These are phyloP conservation scores for Hemicrepidius hirtus DNA, from an alignment of 2,888 invertebrate species.

Conservation along the genomic window DNA sequence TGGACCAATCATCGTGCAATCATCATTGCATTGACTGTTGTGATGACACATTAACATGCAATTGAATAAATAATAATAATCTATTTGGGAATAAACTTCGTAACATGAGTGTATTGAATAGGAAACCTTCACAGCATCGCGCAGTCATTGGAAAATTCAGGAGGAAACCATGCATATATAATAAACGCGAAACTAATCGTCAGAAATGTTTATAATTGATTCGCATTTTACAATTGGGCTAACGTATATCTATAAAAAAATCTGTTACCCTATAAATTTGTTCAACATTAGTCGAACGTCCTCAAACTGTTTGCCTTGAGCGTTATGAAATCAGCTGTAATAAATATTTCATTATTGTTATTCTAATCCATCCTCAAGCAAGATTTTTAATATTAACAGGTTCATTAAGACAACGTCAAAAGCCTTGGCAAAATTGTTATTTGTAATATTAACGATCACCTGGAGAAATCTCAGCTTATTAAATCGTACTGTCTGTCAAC, in stretches of 20 bases:
- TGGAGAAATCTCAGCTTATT: too few relatives aligned
- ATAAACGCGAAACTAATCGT: background rate
- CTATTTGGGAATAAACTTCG: background rate
- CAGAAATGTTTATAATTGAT: background rate
- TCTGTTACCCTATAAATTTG: conserved; percentile 23
- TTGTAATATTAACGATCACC: background rate
- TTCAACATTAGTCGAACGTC: conserved; percentile 24
- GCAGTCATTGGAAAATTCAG: conserved; percentile 10
- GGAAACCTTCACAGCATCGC: background rate
- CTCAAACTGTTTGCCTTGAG: conserved; percentile 2
- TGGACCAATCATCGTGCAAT: too few relatives aligned
- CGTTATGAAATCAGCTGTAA: conserved; percentile 4
- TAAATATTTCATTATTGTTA: conserved; percentile 10
- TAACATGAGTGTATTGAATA: background rate
- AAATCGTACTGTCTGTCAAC: too few relatives aligned
- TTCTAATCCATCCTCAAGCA: conserved; percentile 15
- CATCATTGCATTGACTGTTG: too few relatives aligned
- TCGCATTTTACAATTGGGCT: too few relatives aligned
- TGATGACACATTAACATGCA: too few relatives aligned
- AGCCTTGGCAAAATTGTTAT: conserved; percentile 10
- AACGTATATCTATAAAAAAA: too few relatives aligned
- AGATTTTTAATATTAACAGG: conserved; percentile 11
- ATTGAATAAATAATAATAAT: background rate
- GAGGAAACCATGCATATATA: background rate
- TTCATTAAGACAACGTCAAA: conserved; percentile 8